Evolutionary conservation across 2,113 vertebrate species (phyloP), one percentile per base, ranked within the genome.

Genomic region (Clupea harengus): DNA sequence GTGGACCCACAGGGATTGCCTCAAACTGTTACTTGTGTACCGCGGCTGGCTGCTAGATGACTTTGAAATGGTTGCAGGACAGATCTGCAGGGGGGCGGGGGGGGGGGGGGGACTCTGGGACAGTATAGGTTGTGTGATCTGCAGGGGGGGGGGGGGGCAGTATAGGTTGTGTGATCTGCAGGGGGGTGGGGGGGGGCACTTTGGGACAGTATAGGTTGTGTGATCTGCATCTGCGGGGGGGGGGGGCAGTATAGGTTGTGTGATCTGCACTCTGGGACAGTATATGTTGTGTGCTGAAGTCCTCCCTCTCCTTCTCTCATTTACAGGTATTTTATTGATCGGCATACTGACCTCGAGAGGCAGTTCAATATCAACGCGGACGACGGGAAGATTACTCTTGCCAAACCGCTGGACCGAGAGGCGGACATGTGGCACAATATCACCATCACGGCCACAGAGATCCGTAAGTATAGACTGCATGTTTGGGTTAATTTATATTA

Each of bases 281-380:
- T 57, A 57, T 17, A 47, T 0, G 46, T 1, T 25, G n/a, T 25
- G 25, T 64, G 44, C 5, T 28, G 6, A 25, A 25, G 22, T 32
- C 72, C 13, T 78, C 47, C 17, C 8, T 57, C 18, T 72, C 8
- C 13, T 80, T 87, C 20, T 82, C 39, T 87, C 75, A 89, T 92
- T 9, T 94, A 85, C 90, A 99, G 98, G 96, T 99, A 99, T 94
- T 98, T 97, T 91, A 99, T 99, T 54, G 98, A 99, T 93, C 97
- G 98, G 4, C 98, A 99, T 89, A 99, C 98, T 20, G 98, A 99
- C 93, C 95, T 99, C 89, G 98, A 99, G 94, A 96, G 98, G 85
- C 97, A 99, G 91, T 99, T 99, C 94, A 99, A 99, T 95, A 96
- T 99, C 86, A 97, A 99, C 0, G 97, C 97, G 75, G 97, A 99